Evolutionary conservation across 1,140 invertebrate genomes (phyloP), one percentile per base, ranked within the genome.

Genomic region (Aphaenogaster ashmeadi): DNA sequence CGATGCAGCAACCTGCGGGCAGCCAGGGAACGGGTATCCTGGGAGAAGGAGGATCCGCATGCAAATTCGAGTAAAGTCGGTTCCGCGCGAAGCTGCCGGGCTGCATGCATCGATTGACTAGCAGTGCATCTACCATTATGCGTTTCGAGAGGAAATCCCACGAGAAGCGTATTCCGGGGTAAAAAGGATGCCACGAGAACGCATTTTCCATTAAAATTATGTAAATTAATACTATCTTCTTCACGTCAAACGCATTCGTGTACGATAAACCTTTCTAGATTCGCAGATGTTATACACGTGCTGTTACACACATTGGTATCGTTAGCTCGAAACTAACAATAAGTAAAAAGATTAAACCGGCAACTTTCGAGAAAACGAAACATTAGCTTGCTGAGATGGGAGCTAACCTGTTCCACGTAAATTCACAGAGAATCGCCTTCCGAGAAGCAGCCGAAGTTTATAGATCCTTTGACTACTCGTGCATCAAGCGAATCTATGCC

Each of bases 41-140:
- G 80, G 80, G 80, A 84, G 80, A 60, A 84, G 69, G 80, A 84
- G 80, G 69, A 84, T 92, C 91, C 88, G 69, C 72, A 91, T 84
- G 91, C 80, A 91, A 92, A 91, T 92, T 92, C 86, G 83, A 71
- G 67, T 79, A 81, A 91, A 86, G 38, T 60, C 79, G 77, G 47
- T 60, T 54, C 47, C 67, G 85, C 27, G 69, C 38, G 80, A 56
- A 50, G 86, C 86, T 58, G 74, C 88, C 85, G 77, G 38, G 21
- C 50, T 90, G 86, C 77, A 87, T 79, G 56, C 52, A 87, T 87
- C 88, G 75, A 78, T 64, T 67, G 33, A 67, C 58, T 52, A 62
- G 67, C 77, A n/a, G 47, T 38, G 47, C 33, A 50, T 78, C 80
- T 75, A 84, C 67, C 80, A 83, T 83, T 83, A 83, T 66, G 80